Percentiles rank a stretch among this genome's conserved stretches.
These are phyloP conservation scores for Procavia capensis DNA, from an alignment of 2,113 vertebrate species.

Conservation along the genomic window DNA sequence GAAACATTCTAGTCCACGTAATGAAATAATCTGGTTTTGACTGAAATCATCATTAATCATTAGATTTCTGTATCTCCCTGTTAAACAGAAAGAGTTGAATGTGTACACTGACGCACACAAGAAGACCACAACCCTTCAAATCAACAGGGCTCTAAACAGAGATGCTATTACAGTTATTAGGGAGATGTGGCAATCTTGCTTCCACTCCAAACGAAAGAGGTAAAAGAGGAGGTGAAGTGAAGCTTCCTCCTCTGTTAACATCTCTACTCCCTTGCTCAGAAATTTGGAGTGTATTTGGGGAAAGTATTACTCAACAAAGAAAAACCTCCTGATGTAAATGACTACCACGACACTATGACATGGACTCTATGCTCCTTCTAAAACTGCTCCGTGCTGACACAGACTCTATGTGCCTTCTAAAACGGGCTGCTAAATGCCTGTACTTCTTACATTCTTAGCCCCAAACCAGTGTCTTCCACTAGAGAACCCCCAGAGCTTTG, in stretches of 20 bases:
- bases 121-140: not conserved
- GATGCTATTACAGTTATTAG: not conserved
- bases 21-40: not conserved
- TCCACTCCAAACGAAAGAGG: not conserved
- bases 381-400: no score
- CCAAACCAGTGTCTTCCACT: not conserved
- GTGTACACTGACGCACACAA: not conserved
- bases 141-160: not conserved
- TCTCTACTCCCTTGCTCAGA: not conserved
- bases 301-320: not conserved
- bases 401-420: not conserved
- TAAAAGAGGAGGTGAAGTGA: not conserved
- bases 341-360: not conserved
- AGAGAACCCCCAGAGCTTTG: not conserved
- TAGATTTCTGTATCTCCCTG: not conserved
- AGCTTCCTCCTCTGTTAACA: not conserved
- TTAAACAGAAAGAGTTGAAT: not conserved
- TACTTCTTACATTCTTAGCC: not conserved
- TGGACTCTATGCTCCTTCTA: no score
- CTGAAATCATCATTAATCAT: not conserved
- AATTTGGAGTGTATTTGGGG: constrained; percentile 12
- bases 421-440: not conserved
- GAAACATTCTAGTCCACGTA: not conserved
- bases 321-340: constrained; percentile 50
- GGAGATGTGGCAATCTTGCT: not conserved